Evolutionary conservation across 2,797 vertebrate species (phyloP), one percentile per base, ranked within the genome.

Genomic region (Lepilemur septentrionalis): DNA sequence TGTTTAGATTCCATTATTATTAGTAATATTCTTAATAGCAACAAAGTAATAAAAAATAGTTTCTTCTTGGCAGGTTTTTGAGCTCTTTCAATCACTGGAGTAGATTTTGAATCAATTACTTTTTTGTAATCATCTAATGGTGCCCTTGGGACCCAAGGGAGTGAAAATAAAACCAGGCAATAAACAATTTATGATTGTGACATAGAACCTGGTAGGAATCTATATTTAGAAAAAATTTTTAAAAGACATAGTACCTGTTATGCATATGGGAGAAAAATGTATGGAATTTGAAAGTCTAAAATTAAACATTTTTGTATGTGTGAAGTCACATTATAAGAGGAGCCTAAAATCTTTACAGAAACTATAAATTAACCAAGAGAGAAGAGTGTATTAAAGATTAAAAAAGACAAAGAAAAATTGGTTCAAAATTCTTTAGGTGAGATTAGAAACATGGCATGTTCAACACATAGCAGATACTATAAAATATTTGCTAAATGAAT

Each of bases 1-100:
- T 92, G 75, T 73, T 88, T 69, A 46, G 30, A 80, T 75, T 69
- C 23, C 30, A 90, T 84, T 82, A 87, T n/a, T 63, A 73, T 32
- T 81, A 35, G 55, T 18, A 88, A 65, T 61, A 48, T 79, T 55
- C 41, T 75, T 41, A 89, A 30, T 38, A 72, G 11, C 67, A 50
- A 96, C 50, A 90, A 95, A 93, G 55, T 25, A 59, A 91, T 75
- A 78, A 70, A 90, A 92, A 92, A 84, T 88, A 30, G 41, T 75
- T 93, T 95, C 63, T 75, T 89, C 63, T 82, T 96, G 87, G 78
- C 30, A 88, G 43, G 23, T 81, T 76, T 85, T 86, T 67, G 83
- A 91, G 50, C 11, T 84, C 80, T 91, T 96, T 96, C 48, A 72
- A 76, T 28, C 30, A 89, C 75, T 83, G 12, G 35, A 92, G 28